Evolutionary conservation across 2,113 vertebrate species (phyloP), one percentile per base, ranked within the genome.

Genomic region (Callocephalon fimbriatum): DNA sequence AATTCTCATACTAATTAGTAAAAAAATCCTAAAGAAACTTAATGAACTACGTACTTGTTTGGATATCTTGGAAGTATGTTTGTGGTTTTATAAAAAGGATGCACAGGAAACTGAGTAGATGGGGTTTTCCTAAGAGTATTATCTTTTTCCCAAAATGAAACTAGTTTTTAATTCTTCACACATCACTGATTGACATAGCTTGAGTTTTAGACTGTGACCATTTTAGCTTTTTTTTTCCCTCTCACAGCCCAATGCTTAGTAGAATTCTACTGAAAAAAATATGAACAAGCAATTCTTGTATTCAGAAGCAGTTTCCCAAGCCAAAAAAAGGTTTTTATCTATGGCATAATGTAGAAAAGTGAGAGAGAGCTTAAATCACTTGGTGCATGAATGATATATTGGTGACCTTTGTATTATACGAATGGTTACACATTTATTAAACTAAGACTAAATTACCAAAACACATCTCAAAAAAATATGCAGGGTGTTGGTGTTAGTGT

Each of bases 371-470:
- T 68, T 76, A 70, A 83, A 88, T 70, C 15, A 54, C 6, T 40
- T 17, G 15, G 12, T 65, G 25, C 16, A 53, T 68, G 38, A 82
- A 67, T 63, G 67, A 70, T 45, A 58, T 29, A 77, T 81, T 72
- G 23, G 12, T 66, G 58, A 88, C 58, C 44, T 88, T 94, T 86
- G 45, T 47, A 78, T 62, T 61, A 17, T 29, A 53, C 11, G 40
- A 82, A 76, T 73, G 22, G 37, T 44, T 72, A 23, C 27, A 53
- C 25, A 68, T 65, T 82, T 86, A 51, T 85, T 62, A 96, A 81
- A 68, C 27, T 48, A 37, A 59, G 15, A 86, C 12, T 75, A 71
- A 94, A 94, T 90, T 70, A 62, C 17, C 22, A 66, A 75, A 92
- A 83, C 48, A 31, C 27, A 73, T 62, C 48, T 95, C 44, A 76